A percentile compares a stretch with the other conserved stretches of the same genome.
phyloP scores from a whole-genome alignment of 2,797 vertebrate species.

The Etheostoma perlongum region DNA sequence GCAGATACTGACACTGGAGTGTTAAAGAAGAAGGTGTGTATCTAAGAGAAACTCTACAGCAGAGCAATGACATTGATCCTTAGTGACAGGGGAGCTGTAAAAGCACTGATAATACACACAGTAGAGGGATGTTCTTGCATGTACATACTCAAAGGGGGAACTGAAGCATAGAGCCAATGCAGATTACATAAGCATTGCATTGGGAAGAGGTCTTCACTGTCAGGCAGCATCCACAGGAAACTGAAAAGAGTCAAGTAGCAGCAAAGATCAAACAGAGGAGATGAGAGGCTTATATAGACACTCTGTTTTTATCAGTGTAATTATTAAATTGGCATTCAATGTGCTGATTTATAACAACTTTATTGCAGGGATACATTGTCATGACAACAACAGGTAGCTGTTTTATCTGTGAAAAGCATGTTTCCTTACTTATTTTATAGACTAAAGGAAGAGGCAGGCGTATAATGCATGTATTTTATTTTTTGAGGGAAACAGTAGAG shows the following conservation, averaged over 20 bases:
- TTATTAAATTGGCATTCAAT: slow-evolving; percentile 12
- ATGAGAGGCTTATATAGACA: background rate
- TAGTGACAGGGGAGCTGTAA: slow-evolving; percentile 72
- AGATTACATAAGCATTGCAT: slow-evolving; percentile 78
- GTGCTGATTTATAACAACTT: slow-evolving; percentile 8
- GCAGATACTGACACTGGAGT: slow-evolving; percentile 26
- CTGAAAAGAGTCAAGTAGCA: slow-evolving; percentile 28
- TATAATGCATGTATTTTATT: slow-evolving; percentile 3
- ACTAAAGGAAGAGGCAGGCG: background rate
- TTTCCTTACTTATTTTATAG: slow-evolving; percentile 14
- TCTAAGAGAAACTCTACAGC: slow-evolving; percentile 34
- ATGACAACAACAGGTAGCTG: slow-evolving; percentile 75
- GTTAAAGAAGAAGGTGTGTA: slow-evolving; percentile 20
- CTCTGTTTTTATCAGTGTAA: background rate
- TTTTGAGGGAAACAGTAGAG: background rate
- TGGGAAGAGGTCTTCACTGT: slow-evolving; percentile 58
- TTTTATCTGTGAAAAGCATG: slow-evolving; percentile 35
- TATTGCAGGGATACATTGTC: slow-evolving; percentile 61
- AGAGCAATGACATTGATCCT: slow-evolving; percentile 64
- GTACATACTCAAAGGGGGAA: slow-evolving; percentile 65
- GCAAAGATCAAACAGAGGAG: slow-evolving; percentile 21
- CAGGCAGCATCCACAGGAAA: slow-evolving; percentile 44
- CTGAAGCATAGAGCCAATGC: slow-evolving; percentile 67
- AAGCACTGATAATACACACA: slow-evolving; percentile 63
- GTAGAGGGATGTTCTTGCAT: slow-evolving; percentile 67